These are phyloP conservation scores for Scrobipalpa atriplicella DNA, from an alignment of 2,888 invertebrate genomes.

Conservation along the genomic window DNA sequence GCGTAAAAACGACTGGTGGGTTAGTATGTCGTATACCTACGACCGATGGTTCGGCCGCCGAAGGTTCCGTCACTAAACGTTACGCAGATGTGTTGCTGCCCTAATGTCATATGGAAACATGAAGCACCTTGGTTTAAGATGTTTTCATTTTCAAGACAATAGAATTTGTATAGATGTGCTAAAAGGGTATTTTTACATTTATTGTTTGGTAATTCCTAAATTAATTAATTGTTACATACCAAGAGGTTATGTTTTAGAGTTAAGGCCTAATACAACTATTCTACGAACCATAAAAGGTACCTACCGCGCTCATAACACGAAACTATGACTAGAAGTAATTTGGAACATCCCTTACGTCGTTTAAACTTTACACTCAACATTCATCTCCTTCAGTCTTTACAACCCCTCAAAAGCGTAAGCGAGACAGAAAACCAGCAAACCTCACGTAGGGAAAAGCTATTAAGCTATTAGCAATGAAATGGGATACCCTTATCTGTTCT, in stretches of 20 bases:
- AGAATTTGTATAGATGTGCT: too few species aligned
- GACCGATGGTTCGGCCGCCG: too few species aligned
- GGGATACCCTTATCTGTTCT: constrained; percentile 60
- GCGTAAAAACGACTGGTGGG: too few species aligned
- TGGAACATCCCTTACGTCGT: constrained; percentile 10
- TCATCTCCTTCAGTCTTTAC: neutral
- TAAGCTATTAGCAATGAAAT: constrained; percentile 72
- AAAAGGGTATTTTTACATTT: too few species aligned
- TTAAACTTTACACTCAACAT: constrained; percentile 15
- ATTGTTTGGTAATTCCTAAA: too few species aligned
- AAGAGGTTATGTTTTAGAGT: neutral
- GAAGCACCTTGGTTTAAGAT: too few species aligned
- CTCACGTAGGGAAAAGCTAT: constrained; percentile 52
- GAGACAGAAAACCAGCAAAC: constrained; percentile 46
- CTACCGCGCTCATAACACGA: constrained; percentile 12
- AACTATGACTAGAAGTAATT: constrained; percentile 13
- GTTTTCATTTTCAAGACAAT: too few species aligned
- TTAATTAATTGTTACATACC: neutral
- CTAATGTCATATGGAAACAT: too few species aligned
- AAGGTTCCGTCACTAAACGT: too few species aligned
- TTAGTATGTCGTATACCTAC: too few species aligned
- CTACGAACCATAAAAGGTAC: constrained; percentile 8
- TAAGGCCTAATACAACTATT: neutral
- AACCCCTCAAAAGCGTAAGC: neutral
- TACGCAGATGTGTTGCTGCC: too few species aligned